These are phyloP conservation scores for Pseudocheirus occidentalis DNA, from an alignment of 2,797 vertebrate species.

Conservation along the genomic window DNA sequence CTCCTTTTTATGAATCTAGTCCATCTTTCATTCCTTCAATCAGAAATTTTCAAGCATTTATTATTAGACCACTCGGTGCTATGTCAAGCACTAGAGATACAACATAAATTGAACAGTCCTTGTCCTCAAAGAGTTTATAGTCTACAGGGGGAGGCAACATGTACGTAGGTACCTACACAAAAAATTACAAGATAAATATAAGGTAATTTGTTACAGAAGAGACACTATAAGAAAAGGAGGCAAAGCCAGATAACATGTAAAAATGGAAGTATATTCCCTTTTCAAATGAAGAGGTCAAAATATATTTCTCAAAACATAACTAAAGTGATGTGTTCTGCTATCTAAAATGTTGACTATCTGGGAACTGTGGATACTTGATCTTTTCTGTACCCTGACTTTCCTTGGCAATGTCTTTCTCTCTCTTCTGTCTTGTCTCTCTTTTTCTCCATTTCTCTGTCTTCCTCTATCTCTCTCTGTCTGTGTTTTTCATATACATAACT, in stretches of 20 bases:
- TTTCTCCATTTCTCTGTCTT: too few relatives aligned
- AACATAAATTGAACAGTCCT: not conserved
- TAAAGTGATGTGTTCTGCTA: not conserved
- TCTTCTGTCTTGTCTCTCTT: not conserved
- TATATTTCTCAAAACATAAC: not conserved
- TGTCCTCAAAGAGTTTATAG: not conserved
- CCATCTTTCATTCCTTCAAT: not conserved
- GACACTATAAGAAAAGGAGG: not conserved
- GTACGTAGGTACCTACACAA: not conserved
- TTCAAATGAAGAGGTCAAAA: not conserved
- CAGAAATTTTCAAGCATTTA: too few relatives aligned
- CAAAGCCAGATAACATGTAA: not conserved
- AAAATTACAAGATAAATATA: not conserved
- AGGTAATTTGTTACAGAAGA: not conserved
- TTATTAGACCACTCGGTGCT: not conserved
- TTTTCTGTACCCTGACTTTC: not conserved
- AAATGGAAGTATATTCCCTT: not conserved
- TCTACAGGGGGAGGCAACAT: not conserved
- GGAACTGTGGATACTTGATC: not conserved
- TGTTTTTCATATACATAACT: not conserved
- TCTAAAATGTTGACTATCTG: not conserved
- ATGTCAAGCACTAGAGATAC: not conserved
- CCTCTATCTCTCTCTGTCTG: too few relatives aligned
- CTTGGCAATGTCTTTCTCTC: not conserved
- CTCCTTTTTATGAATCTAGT: not conserved